Conservation (phyloP, 1,140 invertebrate genomes). For the Habropoda laboriosa region DNA sequence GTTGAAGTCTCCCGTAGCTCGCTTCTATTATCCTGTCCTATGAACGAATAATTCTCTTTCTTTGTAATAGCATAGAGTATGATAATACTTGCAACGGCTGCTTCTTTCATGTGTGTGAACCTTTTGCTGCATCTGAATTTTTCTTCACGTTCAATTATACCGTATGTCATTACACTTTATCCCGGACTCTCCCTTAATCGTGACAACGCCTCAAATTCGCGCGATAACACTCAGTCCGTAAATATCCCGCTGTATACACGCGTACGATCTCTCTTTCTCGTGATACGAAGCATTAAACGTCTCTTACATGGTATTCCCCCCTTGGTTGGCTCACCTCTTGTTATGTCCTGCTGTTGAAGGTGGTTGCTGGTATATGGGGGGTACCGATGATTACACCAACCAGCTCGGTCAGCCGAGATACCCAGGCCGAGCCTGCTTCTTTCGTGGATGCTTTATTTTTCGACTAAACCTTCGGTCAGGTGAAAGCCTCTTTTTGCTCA, state of each 20-base stretch:
- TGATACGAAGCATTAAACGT: constrained; percentile 58
- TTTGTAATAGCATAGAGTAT: background rate
- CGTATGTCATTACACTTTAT: background rate
- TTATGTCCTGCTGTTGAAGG: constrained; percentile 39
- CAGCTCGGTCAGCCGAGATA: constrained; percentile 29
- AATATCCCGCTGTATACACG: constrained; percentile 16
- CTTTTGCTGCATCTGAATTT: background rate
- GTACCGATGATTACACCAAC: constrained; percentile 55
- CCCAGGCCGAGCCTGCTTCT: background rate
- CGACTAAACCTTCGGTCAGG: background rate
- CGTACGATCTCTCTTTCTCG: constrained; percentile 30
- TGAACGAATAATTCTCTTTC: background rate
- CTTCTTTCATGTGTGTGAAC: background rate
- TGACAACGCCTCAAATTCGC: constrained; percentile 41
- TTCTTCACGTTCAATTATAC: background rate
- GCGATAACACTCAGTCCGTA: constrained; percentile 33
- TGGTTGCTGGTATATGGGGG: constrained; percentile 40
- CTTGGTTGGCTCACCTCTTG: constrained; percentile 18
- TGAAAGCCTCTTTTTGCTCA: constrained; percentile 41
- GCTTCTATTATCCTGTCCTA: no score
- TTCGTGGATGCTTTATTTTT: constrained; percentile 48
- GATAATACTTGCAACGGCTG: background rate
- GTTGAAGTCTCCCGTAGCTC: background rate
- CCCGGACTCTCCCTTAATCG: constrained; percentile 3
- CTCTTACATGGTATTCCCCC: constrained; percentile 42